Evolutionary conservation across 2,113 vertebrate genomes (phyloP).

Genomic region (Varanus komodoensis): DNA sequence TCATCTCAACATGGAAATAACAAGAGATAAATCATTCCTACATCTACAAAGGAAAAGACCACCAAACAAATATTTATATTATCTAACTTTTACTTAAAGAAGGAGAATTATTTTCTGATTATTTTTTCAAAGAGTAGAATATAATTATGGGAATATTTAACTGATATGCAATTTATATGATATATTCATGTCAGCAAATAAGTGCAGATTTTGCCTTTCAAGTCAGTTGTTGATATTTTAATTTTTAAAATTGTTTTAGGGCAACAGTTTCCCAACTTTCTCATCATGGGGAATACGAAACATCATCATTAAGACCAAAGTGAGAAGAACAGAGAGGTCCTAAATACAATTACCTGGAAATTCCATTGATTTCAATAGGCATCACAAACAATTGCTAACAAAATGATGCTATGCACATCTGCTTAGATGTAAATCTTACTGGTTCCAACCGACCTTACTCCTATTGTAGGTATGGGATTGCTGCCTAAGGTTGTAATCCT

Average conservation of each 20-base stretch:
- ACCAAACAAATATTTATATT: conserved; percentile 32
- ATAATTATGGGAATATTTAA: conserved; percentile 48
- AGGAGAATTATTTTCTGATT: conserved; percentile 22
- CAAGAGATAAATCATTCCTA: conserved; percentile 61
- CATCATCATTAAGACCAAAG: neutral
- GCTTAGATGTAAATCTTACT: no score
- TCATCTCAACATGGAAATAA: conserved; percentile 57
- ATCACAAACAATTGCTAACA: no score
- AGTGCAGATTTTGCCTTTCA: conserved; percentile 25
- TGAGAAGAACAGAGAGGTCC: neutral
- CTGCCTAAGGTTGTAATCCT: no score
- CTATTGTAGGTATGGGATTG: no score
- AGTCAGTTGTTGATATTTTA: neutral
- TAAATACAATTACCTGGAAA: neutral
- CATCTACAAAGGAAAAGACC: conserved; percentile 58
- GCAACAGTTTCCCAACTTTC: neutral
- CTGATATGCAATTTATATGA: conserved; percentile 52
- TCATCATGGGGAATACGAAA: neutral
- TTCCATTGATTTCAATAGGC: neutral
- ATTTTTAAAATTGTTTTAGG: neutral
- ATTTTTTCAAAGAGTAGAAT: conserved; percentile 35
- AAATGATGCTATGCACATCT: no score
- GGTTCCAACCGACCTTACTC: no score
- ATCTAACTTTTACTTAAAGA: conserved; percentile 61
- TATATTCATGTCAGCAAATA: conserved; percentile 53